Evolutionary conservation across 1,140 invertebrate genomes (phyloP), one percentile per base, ranked within the genome.

Genomic region (Pachyrhynchus sulphureomaculatus): DNA sequence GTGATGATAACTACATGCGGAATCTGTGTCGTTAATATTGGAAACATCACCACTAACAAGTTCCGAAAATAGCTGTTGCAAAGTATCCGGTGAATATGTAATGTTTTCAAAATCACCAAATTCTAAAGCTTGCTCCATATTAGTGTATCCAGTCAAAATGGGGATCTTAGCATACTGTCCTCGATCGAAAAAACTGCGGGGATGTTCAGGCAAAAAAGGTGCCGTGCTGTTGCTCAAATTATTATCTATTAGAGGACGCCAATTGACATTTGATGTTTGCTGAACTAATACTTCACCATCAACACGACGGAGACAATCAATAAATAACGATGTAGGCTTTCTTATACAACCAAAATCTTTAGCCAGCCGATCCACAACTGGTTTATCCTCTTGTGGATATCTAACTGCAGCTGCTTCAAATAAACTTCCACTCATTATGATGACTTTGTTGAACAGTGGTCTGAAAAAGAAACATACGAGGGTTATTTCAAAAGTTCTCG

Each of bases 361-460:
- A 0, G 84, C 81, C 4, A 90, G 76, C 8, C 73, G 60, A 8
- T 81, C 76, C 17, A 75, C 12, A 10, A 72, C 24, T 32, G 48
- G 42, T 74, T 80, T 80, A 58, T 85, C 81, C 20, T 85, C 77
- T 26, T 76, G 68, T n/a, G 80, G 68, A 66, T 81, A 79, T 68
- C 81, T 80, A 36, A 80, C 76, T 6, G 82, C 78, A 1, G 82
- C 78, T 1, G 84, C 75, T 47, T 62, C 52, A 13, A 89, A 75
- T 0, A 87, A 82, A 69, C 87, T 88, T 0, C 88, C 89, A 63
- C 89, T 91, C 88, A 88, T 88, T 10, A 81, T 77, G 2, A 89
- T 87, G 0, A 85, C 85, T 69, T 83, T 84, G 4, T 81, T 72
- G 62, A 89, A 89, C n/a, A 68, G 49, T 5, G 26, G 52, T 37